Percentiles rank a stretch among this genome's conserved stretches.
Conservation (phyloP, 1,140 invertebrate genomes). For the Gryon sp. region DNA sequence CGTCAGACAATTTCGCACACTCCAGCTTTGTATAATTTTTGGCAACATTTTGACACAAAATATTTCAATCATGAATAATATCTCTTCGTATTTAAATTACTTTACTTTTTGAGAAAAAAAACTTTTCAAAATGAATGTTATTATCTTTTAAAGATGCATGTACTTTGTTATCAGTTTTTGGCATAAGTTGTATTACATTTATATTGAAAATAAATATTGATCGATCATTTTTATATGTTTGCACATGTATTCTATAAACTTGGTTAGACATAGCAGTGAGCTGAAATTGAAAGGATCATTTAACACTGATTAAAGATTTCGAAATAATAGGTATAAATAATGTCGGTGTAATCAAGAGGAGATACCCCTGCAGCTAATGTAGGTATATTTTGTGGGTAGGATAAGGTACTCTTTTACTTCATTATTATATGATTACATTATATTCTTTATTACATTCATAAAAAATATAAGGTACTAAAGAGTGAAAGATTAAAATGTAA, state of each 20-base stretch:
- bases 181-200: too few relatives aligned
- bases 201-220: too few relatives aligned
- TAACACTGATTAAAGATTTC: slow-evolving; percentile 54
- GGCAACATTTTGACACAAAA: slow-evolving; percentile 25
- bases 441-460: slow-evolving; percentile 45
- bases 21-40: slow-evolving; percentile 14
- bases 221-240: too few relatives aligned
- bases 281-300: slow-evolving; percentile 41
- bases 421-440: slow-evolving; percentile 48
- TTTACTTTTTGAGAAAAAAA: too few relatives aligned
- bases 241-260: too few relatives aligned
- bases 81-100: too few relatives aligned
- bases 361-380: slow-evolving; percentile 39
- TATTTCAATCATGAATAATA: slow-evolving; percentile 16
- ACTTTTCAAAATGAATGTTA: too few relatives aligned
- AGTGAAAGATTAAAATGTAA: slow-evolving; percentile 28
- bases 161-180: too few relatives aligned
- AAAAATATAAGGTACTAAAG: slow-evolving; percentile 53
- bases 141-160: too few relatives aligned
- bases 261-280: neutral
- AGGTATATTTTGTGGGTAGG: slow-evolving; percentile 30
- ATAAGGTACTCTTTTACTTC: slow-evolving; percentile 35
- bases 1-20: slow-evolving; percentile 17
- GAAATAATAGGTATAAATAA: slow-evolving; percentile 54
- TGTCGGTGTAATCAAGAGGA: slow-evolving; percentile 42